Evolutionary conservation across 2,113 vertebrate species (phyloP).

Genomic region (Tautogolabrus adspersus): DNA sequence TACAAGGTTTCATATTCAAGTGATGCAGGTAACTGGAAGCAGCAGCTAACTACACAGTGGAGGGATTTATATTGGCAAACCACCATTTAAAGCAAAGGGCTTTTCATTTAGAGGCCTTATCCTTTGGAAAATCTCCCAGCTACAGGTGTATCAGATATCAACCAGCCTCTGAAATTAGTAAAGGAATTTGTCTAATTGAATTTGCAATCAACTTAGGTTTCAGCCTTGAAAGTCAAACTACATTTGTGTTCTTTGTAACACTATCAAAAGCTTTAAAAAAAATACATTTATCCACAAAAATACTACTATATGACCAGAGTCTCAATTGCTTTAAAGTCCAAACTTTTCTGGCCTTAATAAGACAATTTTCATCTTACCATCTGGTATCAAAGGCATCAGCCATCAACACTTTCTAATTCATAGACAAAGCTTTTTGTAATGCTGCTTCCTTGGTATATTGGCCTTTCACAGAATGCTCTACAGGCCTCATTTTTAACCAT

Average conservation of each 20-base stretch:
- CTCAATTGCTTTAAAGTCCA: conserved; percentile 6
- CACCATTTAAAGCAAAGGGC: conserved; percentile 34
- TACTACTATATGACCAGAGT: not conserved
- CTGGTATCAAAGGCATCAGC: conserved; percentile 21
- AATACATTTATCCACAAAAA: conserved; percentile 24
- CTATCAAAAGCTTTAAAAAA: not conserved
- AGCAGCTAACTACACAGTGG: conserved; percentile 7
- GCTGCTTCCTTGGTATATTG: conserved; percentile 34
- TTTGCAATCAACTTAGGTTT: conserved; percentile 79
- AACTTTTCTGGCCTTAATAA: not conserved
- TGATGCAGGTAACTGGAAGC: too few relatives aligned
- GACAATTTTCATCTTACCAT: not conserved
- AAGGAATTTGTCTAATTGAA: conserved; percentile 76
- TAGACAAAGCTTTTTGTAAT: conserved; percentile 19
- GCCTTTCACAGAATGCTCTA: conserved; percentile 34
- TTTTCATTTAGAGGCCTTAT: conserved; percentile 65
- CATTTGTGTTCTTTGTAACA: conserved; percentile 47
- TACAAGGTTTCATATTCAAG: too few relatives aligned
- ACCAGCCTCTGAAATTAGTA: conserved; percentile 60
- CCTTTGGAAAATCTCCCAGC: conserved; percentile 60
- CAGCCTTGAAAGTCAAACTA: conserved; percentile 48
- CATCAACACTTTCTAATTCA: not conserved
- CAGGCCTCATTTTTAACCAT: conserved; percentile 67
- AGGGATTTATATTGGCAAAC: conserved; percentile 28
- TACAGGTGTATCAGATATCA: conserved; percentile 75